These are phyloP conservation scores for Macrotus californicus DNA, from an alignment of 2,113 vertebrate genomes.

Conservation along the genomic window DNA sequence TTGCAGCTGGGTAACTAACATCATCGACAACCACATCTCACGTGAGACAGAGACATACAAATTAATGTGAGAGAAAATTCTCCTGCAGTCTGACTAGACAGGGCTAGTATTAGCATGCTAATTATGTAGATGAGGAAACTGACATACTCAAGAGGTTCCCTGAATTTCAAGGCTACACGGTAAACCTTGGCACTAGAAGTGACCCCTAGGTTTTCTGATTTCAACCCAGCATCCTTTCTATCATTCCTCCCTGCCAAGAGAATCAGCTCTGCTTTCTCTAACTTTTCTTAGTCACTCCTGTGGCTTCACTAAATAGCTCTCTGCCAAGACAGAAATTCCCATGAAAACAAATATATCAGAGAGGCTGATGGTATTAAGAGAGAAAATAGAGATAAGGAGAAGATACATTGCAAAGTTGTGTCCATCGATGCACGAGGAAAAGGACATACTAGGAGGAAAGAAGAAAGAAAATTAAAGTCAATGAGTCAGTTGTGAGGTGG, in stretches of 20 bases:
- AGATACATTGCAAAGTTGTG: background rate
- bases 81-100: background rate
- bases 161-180: background rate
- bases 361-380: background rate
- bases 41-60: background rate
- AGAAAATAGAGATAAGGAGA: background rate
- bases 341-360: constrained; percentile 4
- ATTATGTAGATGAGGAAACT: background rate
- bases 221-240: background rate
- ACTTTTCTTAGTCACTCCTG: background rate
- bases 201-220: background rate
- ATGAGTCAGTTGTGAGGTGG: background rate
- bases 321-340: background rate
- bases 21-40: background rate
- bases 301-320: background rate
- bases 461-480: background rate
- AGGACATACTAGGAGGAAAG: background rate
- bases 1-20: background rate
- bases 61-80: background rate
- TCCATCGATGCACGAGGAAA: background rate
- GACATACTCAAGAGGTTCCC: background rate
- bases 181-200: background rate
- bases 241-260: background rate
- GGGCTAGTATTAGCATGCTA: background rate
- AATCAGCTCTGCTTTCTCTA: constrained; percentile 1